Evolutionary conservation across 2,888 invertebrate species (phyloP), one percentile per base, ranked within the genome.

Genomic region (Octonoba sinensis): DNA sequence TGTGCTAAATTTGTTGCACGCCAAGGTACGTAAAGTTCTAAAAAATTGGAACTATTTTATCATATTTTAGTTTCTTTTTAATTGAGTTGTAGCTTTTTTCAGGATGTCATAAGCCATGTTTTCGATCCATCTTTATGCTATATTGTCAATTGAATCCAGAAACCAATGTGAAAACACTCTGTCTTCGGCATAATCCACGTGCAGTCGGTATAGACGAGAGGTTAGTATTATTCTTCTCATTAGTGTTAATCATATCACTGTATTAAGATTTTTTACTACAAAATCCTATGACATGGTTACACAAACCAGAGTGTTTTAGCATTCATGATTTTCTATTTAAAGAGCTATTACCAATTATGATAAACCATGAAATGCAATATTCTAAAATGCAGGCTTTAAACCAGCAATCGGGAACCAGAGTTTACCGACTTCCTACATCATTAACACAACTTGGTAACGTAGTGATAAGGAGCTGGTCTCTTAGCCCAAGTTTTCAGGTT

Each of bases 61-160:
- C 13, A 57, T 15, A 36, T 15, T 27, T 11, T 27, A 4, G 24
- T 1, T 36, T 15, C 13, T 51, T 27, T 67, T 24, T 27, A 27
- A 12, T 56, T 27, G 1, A 0, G 56, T n/a, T n/a, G 46, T 22
- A 6, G 0, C 6, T 22, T 70, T 56, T 18, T 84, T 74, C 88
- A 93, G 93, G 91, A 4, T 90, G 92, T 0, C 92, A 92, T 84
- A 89, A 91, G 66, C 93, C 94, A 0, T 90, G 90, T 85, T 91
- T 94, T 67, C 91, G 92, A 82, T 93, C 93, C 87, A 91, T 94
- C 85, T 93, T 94, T 87, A 91, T 92, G 66, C 91, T 94, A 90
- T 94, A 93, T 88, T 93, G 93, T 54, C 92, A 91, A 84, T 93
- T 95, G 92, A 92, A 92, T 15, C 92, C 93, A 87, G 94, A 94